Conservation (phyloP, 1,140 invertebrate species). For the Pseudomyrmex dendroicus region DNA sequence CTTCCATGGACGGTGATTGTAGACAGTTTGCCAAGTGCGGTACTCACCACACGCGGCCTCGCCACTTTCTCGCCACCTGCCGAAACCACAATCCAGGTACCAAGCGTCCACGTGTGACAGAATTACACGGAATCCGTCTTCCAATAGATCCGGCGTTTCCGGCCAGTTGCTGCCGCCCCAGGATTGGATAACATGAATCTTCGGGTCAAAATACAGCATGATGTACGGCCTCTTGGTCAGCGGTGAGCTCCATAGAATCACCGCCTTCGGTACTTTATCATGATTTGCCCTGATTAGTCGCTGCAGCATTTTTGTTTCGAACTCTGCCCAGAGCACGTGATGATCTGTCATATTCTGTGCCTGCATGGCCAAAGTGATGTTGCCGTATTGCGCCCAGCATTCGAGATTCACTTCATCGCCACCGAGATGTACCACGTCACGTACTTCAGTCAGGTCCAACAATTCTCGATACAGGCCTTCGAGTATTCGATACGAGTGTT, state of each 20-base stretch:
- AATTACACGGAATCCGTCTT: constrained; percentile 91
- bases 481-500: constrained; percentile 89
- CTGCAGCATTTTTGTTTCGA: constrained; percentile 88
- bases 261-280: constrained; percentile 87
- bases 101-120: constrained; percentile 93
- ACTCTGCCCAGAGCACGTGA: constrained; percentile 91
- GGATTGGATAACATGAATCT: constrained; percentile 87
- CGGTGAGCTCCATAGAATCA: constrained; percentile 92
- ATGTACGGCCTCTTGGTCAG: constrained; percentile 90
- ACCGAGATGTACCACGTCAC: constrained; percentile 92
- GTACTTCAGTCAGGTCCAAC: constrained; percentile 81
- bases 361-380: constrained; percentile 84
- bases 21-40: constrained; percentile 93
- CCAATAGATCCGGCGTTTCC: constrained; percentile 90
- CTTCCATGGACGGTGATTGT: constrained; percentile 92
- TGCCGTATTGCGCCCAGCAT: constrained; percentile 89
- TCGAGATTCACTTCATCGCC: constrained; percentile 93
- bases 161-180: constrained; percentile 92
- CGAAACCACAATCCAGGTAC: constrained; percentile 94
- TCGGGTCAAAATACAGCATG: constrained; percentile 87
- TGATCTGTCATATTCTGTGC: constrained; percentile 90
- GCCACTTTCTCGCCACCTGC: constrained; percentile 90
- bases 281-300: constrained; percentile 88
- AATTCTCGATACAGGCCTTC: constrained; percentile 87
- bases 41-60: constrained; percentile 92